Percentiles rank a stretch among this genome's conserved stretches.
Conservation (phyloP, 2,797 vertebrate species). For the Anas acuta region DNA sequence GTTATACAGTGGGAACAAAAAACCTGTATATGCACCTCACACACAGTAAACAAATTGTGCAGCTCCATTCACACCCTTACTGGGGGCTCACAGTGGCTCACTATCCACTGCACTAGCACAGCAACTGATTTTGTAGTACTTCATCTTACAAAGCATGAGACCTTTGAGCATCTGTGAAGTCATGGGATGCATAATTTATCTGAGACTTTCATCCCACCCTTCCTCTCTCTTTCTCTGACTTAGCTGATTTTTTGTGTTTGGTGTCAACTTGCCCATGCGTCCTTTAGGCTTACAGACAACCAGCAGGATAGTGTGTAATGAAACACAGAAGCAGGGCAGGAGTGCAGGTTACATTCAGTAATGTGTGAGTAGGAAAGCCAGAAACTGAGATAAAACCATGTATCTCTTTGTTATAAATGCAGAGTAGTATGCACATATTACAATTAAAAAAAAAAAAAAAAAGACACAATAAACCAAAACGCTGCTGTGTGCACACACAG, state of each 20-base stretch:
- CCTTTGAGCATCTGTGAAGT: slow-evolving; percentile 52
- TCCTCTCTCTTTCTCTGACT: slow-evolving; percentile 10
- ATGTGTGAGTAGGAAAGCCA: background rate
- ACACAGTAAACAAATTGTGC: background rate
- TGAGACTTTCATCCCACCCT: background rate
- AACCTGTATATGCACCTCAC: fast-evolving
- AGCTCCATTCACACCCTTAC: background rate
- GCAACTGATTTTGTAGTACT: slow-evolving; percentile 20
- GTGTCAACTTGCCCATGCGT: slow-evolving; percentile 25
- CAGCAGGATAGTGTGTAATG: background rate
- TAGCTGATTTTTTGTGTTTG: slow-evolving; percentile 16
- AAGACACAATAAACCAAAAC: background rate
- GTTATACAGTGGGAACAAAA: background rate
- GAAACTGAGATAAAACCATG: background rate
- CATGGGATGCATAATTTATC: slow-evolving; percentile 32
- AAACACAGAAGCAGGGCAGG: background rate
- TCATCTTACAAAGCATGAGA: slow-evolving; percentile 43
- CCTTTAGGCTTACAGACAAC: background rate
- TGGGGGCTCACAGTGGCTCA: background rate
- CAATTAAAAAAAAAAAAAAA: background rate
- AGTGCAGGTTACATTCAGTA: background rate
- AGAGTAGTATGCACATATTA: background rate
- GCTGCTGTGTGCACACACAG: background rate
- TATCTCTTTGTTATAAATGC: background rate
- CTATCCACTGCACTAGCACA: slow-evolving; percentile 22